phyloP scores from a whole-genome alignment of 2,888 invertebrate genomes.

The Phragmatobia fuliginosa region DNA sequence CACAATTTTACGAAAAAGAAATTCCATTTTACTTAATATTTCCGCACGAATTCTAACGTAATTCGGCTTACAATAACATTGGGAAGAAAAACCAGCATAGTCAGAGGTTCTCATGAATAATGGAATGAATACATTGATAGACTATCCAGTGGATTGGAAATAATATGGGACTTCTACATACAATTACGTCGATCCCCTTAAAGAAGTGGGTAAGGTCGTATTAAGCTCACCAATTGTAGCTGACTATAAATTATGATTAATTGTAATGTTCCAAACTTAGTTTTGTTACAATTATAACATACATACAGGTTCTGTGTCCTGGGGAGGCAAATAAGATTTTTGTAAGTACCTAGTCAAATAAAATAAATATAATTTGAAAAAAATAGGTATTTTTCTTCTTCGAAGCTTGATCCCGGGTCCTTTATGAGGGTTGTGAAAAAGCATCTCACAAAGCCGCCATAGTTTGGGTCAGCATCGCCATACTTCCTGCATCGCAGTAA shows the following conservation, averaged over 20 bases:
- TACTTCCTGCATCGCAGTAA: no score
- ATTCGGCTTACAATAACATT: slow-evolving; percentile 8
- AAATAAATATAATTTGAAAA: no score
- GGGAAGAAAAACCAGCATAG: neutral
- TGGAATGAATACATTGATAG: slow-evolving; percentile 3
- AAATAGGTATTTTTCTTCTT: no score
- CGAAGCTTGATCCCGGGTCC: no score
- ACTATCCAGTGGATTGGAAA: neutral
- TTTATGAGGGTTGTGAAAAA: no score
- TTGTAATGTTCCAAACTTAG: no score
- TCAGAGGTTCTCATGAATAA: slow-evolving; percentile 36
- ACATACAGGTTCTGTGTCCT: no score
- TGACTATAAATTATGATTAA: neutral
- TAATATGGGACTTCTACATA: slow-evolving; percentile 4
- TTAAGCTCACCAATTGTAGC: neutral
- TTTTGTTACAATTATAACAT: no score
- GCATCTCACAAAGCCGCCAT: no score
- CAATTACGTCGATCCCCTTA: neutral
- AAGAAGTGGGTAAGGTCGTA: neutral
- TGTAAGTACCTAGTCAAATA: no score
- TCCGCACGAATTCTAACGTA: neutral
- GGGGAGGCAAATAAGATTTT: no score
- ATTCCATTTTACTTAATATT: slow-evolving; percentile 11
- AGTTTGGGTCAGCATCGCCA: no score
- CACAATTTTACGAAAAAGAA: neutral